Evolutionary conservation across 2,113 vertebrate genomes (phyloP), one percentile per base, ranked within the genome.

Genomic region (Numida meleagris): DNA sequence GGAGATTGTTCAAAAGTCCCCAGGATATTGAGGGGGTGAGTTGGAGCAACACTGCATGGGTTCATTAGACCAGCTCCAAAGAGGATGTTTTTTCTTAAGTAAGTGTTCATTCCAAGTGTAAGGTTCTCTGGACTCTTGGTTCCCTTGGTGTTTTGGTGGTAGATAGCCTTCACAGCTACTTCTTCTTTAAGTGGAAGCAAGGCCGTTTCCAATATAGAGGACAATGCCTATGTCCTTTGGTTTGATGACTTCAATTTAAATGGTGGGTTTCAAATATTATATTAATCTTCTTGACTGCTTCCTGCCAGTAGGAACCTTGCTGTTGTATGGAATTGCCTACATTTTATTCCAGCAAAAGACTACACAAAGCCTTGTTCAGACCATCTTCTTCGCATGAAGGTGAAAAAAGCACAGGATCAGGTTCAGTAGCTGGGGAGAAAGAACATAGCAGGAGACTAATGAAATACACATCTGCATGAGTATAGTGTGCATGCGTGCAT

Each of bases 281-380:
- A 50, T 68, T 88, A 78, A 36, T 86, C 11, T 51, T 77, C 50
- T 66, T 80, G 89, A 62, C 61, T 89, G 13, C 38, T 83, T 90
- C 46, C 48, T 1, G 0, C 74, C 40, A 77, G 36, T 48, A 71
- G 9, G 8, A 76, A 36, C 55, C 21, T 72, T 68, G 40, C 38
- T 45, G 3, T 90, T 20, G 5, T 63, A 77, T 21, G 51, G 67
- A 38, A 33, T 58, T 77, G 8, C 24, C 43, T 94, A 33, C 8
- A 62, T 71, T 83, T 53, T 33, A 55, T 88, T 71, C 15, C 33
- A 74, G 43, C 34, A 77, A 46, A 80, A 59, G 16, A 33, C 67
- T 89, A 23, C 55, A 42, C 27, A 70, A 62, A 94, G 29, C 40
- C n/a, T 73, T 62, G 20, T 31, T 87, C 51, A 63, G 24, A 50